Conservation (phyloP, 64 coral and sea anemone genomes). For the Actinia equina region DNA sequence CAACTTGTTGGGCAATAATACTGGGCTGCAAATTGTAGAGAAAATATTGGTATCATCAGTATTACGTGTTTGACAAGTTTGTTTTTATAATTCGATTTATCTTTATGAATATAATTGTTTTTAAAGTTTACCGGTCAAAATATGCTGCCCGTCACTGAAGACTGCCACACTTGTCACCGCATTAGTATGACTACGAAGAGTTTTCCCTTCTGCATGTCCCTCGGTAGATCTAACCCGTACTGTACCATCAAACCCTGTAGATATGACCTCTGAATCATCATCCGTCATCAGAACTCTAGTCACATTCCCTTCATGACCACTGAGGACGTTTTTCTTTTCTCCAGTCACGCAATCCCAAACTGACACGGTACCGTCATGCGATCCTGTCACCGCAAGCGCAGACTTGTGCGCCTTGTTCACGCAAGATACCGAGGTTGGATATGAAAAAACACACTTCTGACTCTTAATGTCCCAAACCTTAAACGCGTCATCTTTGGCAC, state of each 20-base stretch:
- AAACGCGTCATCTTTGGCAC: slow-evolving; percentile 69
- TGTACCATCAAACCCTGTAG: slow-evolving; percentile 48
- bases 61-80: no score
- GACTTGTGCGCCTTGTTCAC: slow-evolving; percentile 43
- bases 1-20: no score
- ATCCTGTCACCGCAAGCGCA: slow-evolving; percentile 52
- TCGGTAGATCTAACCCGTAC: slow-evolving; percentile 16
- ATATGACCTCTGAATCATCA: slow-evolving; percentile 49
- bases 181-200: slow-evolving; percentile 50
- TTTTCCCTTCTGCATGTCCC: slow-evolving; percentile 12
- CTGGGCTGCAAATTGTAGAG: no score
- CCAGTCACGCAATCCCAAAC: slow-evolving; percentile 63
- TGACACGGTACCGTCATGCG: slow-evolving; percentile 46
- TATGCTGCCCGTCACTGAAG: slow-evolving; percentile 38
- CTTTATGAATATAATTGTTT: no score
- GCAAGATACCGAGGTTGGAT: slow-evolving; percentile 48
- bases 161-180: slow-evolving; percentile 50
- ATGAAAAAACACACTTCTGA: slow-evolving; percentile 16
- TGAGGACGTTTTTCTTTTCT: slow-evolving; percentile 4
- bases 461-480: slow-evolving; percentile 69
- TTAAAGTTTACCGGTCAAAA: slow-evolving; percentile 45
- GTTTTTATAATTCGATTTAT: no score
- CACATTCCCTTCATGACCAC: slow-evolving; percentile 49
- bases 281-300: slow-evolving; percentile 38
- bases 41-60: no score